phyloP scores from a whole-genome alignment of 2,113 vertebrate genomes.

The Elephantulus edwardii region DNA sequence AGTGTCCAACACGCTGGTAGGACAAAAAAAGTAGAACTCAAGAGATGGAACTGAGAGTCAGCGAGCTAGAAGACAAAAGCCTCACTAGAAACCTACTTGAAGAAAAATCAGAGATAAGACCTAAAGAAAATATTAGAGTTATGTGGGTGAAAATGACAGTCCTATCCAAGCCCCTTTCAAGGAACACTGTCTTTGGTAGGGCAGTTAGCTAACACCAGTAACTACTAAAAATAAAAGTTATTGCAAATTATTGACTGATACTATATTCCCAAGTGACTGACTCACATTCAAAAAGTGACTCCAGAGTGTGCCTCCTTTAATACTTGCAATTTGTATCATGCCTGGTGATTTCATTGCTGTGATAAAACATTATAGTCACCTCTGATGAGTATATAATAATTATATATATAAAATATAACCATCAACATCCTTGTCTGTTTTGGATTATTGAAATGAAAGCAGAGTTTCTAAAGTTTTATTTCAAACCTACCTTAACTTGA shows the following conservation, averaged over 20 bases:
- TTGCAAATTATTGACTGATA: not conserved
- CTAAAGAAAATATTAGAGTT: too few relatives aligned
- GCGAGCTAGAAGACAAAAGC: too few relatives aligned
- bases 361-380: conserved; percentile 11
- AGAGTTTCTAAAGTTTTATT: conserved; percentile 33
- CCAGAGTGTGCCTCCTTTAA: not conserved
- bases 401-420: conserved; percentile 29
- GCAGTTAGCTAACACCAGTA: not conserved
- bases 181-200: not conserved
- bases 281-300: not conserved
- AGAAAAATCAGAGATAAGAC: too few relatives aligned
- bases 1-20: too few relatives aligned
- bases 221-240: not conserved
- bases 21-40: too few relatives aligned
- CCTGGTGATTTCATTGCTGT: conserved; percentile 27
- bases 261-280: not conserved
- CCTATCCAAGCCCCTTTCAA: not conserved
- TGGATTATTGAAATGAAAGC: not conserved
- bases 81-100: too few relatives aligned
- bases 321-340: not conserved
- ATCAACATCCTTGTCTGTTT: conserved; percentile 1
- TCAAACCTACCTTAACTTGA: conserved; percentile 34
- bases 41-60: too few relatives aligned
- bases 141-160: too few relatives aligned
- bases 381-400: conserved; percentile 38